Evolutionary conservation across 2,888 invertebrate species (phyloP), one percentile per base, ranked within the genome.

Genomic region (Flexamia atlantica): DNA sequence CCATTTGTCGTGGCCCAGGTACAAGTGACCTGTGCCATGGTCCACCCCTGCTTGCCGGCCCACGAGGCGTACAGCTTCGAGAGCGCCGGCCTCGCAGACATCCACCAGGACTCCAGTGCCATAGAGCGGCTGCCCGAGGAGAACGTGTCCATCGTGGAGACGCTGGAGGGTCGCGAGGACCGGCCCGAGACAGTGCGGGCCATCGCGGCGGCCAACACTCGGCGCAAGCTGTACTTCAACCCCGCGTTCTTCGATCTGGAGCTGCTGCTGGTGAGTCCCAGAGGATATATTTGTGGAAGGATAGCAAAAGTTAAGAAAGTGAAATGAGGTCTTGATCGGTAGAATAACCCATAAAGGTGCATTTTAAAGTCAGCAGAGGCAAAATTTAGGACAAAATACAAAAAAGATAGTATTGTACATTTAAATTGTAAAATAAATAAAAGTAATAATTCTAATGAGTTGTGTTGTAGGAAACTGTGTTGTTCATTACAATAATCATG

Each of bases 171-270:
- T 84, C 90, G 92, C 74, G 93, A 93, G 86, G 95, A 95, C 79
- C 91, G 93, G 84, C 92, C 94, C 86, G 95, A 95, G 87, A 91
- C 91, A 80, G 91, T 94, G 12, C 91, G 93, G 64, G 88, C 89
- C 14, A 89, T 91, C 10, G 88, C 90, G 10, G 95, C 95, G 14
- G 94, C 93, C 32, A 86, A 87, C 76, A 94, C 95, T 0, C 92
- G 97, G 82, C 92, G 95, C 86, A 97, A 97, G 89, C 91, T 97
- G 1, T 97, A 97, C 89, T 97, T 97, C 88, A 97, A 97, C 90
- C 97, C 97, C 0, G 97, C 97, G 9, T 98, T 97, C 89, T 97
- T 98, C 88, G 97, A 98, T 89, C 95, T 96, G 32, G 96, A 97
- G 87, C 90, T 97, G 72, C 92, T 98, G 89, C 92, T 95, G 91